A percentile compares a stretch with the other conserved stretches of the same genome.
Evolutionary conservation across 2,888 invertebrate species (phyloP).

Genomic region (Nomada goodeniana): DNA sequence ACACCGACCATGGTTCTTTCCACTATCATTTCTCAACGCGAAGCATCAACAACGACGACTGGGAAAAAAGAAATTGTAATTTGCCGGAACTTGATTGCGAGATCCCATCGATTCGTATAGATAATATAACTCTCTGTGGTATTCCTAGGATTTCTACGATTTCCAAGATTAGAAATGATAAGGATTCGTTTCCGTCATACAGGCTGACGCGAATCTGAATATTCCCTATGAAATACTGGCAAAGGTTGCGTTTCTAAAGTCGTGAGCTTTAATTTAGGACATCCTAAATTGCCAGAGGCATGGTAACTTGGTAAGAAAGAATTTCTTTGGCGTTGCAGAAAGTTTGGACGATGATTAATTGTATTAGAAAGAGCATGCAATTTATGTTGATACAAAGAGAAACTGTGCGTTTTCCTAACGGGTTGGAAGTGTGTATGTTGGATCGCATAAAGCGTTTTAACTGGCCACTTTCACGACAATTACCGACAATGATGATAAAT

Average conservation of each 20-base stretch:
- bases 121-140: neutral
- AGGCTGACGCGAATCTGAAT: neutral
- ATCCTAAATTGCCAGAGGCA: slow-evolving; percentile 7
- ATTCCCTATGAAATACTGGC: neutral
- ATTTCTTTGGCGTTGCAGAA: neutral
- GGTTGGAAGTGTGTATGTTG: neutral
- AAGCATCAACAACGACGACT: too few relatives aligned
- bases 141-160: neutral
- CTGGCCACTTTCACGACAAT: slow-evolving; percentile 16
- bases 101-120: neutral
- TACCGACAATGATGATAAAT: neutral
- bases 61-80: too few relatives aligned
- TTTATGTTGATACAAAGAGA: neutral
- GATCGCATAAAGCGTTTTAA: neutral
- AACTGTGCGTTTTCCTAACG: neutral
- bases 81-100: too few relatives aligned
- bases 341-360: neutral
- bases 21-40: neutral
- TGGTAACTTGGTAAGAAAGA: slow-evolving; percentile 20
- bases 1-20: neutral
- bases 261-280: neutral
- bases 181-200: neutral
- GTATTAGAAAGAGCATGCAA: neutral
- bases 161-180: neutral
- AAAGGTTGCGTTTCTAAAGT: neutral